A percentile compares a stretch with the other conserved stretches of the same genome.
Evolutionary conservation across 2,113 vertebrate species (phyloP).

Genomic region (Corydoras sp.): DNA sequence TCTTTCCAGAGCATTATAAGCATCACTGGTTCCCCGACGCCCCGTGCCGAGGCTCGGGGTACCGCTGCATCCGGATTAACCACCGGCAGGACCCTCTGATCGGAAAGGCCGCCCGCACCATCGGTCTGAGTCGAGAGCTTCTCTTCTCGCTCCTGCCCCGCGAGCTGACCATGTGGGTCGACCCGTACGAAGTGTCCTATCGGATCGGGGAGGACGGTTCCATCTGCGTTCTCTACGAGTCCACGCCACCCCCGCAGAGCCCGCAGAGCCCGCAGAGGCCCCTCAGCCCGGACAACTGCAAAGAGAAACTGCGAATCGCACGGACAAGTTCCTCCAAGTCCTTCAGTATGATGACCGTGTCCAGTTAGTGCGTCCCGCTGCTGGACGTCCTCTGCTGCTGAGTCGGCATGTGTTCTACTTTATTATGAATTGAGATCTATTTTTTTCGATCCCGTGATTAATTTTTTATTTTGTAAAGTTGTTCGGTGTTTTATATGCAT

Average conservation of each 20-base stretch:
- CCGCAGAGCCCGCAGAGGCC: conserved; percentile 12
- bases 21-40: conserved; percentile 70
- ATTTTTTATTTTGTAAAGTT: conserved; percentile 59
- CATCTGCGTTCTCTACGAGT: conserved; percentile 69
- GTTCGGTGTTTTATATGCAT: conserved; percentile 58
- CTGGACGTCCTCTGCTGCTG: conserved; percentile 12
- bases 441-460: conserved; percentile 46
- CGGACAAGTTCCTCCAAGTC: conserved; percentile 61
- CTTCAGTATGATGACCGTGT: conserved; percentile 67
- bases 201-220: conserved; percentile 73
- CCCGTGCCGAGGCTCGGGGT: conserved; percentile 69
- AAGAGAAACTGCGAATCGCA: conserved; percentile 58
- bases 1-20: conserved; percentile 62
- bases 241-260: conserved; percentile 42
- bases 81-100: conserved; percentile 73
- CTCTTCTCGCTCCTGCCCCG: conserved; percentile 70
- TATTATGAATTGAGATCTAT: conserved; percentile 49
- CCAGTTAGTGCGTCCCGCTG: conserved; percentile 56
- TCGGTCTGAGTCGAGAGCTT: conserved; percentile 64
- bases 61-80: conserved; percentile 73
- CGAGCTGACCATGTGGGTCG: conserved; percentile 72
- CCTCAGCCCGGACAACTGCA: conserved; percentile 57
- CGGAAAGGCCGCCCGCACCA: conserved; percentile 60
- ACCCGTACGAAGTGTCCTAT: conserved; percentile 72
- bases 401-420: conserved; percentile 42